Base-by-base conservation (phyloP, 2,888 invertebrate genomes). In the Galeopsomyia nigrocyanea region DNA sequence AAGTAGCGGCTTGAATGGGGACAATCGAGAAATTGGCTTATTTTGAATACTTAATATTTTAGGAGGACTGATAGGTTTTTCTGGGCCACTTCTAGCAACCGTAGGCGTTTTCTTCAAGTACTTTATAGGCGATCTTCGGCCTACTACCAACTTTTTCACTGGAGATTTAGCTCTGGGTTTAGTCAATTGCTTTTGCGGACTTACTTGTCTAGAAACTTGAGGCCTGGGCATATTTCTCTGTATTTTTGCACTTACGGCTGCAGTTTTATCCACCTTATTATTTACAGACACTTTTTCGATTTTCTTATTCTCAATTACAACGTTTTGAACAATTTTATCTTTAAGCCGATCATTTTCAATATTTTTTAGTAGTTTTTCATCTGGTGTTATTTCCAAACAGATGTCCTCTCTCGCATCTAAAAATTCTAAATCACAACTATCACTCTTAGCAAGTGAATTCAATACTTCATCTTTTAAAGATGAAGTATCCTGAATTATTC, bases 151-250 rank as follows among this genome's bases (percentile, higher is more conserved):
- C 73, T 80, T 81, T 67, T 85, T 86, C 0, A 80, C 68, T 1
- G 85, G 85, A 13, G 86, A 86, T 73, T 77, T 84, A 6, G 85
- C 79, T 77, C 84, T 81, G 3, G 73, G 66, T 74, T 75, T 82
- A 0, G 61, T 73, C 0, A 46, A 10, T 16, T 47, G 57, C 39
- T 47, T 39, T 26, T 31, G 22, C 22, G 31, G 14, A 16, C 10
- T 39, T 13, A 13, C 5, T 39, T 39, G 39, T 39, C 39, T 39
- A 39, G 39, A 7, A 39, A 39, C 39, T 39, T 39, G 39, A 13
- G 39, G 39, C 39, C 39, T 39, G 7, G 39, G 10, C 7, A 13
- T 7, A 39, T 13, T 3, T 39, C 10, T 39, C 7, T 13, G 39
- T 10, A 10, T 13, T 10, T 13, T 39, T 13, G 39, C 7, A 39